A percentile compares a stretch with the other conserved stretches of the same genome.
Evolutionary conservation across 92 coral and sea anemone species (phyloP).

Genomic region (Phenganax subtilis): DNA sequence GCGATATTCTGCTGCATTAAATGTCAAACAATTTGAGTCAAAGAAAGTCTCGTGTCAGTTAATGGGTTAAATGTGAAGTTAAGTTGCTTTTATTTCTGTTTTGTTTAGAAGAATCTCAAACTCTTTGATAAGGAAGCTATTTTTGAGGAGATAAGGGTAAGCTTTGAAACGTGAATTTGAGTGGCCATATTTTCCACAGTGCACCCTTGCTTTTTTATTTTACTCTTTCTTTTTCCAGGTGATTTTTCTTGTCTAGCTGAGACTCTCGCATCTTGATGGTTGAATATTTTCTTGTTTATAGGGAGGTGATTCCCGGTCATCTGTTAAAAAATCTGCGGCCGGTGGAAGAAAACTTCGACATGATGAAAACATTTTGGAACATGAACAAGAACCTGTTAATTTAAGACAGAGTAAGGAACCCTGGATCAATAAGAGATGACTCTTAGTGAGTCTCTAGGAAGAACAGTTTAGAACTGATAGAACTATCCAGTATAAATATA

Average conservation of each 20-base stretch:
- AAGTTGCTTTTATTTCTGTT: not conserved
- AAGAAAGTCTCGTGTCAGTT: not conserved
- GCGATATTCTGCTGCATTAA: not conserved
- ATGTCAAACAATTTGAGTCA: not conserved
- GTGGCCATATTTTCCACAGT: not conserved
- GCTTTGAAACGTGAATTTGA: not conserved
- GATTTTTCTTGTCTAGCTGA: too few species aligned
- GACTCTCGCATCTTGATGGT: too few species aligned
- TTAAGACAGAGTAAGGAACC: constrained; percentile 60
- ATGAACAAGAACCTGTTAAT: constrained; percentile 54
- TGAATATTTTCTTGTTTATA: constrained; percentile 16
- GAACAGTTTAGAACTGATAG: too few species aligned
- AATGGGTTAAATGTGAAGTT: not conserved
- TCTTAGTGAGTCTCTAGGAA: too few species aligned
- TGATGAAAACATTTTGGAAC: constrained; percentile 64
- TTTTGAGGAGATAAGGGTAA: constrained; percentile 70
- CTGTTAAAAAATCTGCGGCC: constrained; percentile 47
- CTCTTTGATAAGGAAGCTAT: constrained; percentile 77
- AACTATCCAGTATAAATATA: too few species aligned
- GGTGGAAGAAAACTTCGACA: constrained; percentile 54
- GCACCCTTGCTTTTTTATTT: too few species aligned
- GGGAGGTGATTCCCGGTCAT: constrained; percentile 51
- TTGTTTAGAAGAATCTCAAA: constrained; percentile 60
- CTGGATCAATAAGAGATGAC: too few species aligned
- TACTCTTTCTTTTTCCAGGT: too few species aligned